Evolutionary conservation across 2,888 invertebrate species (phyloP).

Genomic region (Aspidiotus rigidus): DNA sequence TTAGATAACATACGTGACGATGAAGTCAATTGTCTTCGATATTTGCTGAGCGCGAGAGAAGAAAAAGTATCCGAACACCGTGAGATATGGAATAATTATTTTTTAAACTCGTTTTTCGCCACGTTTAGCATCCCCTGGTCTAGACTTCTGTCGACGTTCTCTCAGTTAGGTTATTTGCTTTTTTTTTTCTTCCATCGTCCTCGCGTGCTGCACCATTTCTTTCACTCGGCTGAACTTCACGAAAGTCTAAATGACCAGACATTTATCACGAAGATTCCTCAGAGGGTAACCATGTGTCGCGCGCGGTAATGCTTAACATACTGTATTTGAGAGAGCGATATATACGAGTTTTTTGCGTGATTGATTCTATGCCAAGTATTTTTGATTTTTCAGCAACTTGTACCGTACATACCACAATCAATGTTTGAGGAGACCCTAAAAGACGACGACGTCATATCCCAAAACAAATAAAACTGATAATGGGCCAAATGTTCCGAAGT

Average conservation of each 20-base stretch:
- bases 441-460: not conserved
- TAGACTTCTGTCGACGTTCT: constrained; percentile 7
- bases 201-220: constrained; percentile 1
- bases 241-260: not conserved
- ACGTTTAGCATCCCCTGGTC: constrained; percentile 14
- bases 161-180: not conserved
- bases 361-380: constrained; percentile 22
- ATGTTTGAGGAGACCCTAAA: no score
- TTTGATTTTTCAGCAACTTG: not conserved
- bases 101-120: not conserved
- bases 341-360: constrained; percentile 9
- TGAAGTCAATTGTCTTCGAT: no score
- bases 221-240: not conserved
- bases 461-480: not conserved
- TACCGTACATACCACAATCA: no score
- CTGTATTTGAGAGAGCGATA: not conserved
- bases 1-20: no score
- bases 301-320: constrained; percentile 10
- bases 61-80: no score
- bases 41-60: no score
- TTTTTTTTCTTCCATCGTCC: constrained; percentile 3
- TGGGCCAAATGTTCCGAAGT: not conserved
- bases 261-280: constrained; percentile 1
- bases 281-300: constrained; percentile 16
- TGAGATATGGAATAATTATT: no score